Percentiles rank a stretch among this genome's conserved stretches.
phyloP scores from a whole-genome alignment of 1,140 invertebrate species.

The Leptinotarsa undecemlineata region DNA sequence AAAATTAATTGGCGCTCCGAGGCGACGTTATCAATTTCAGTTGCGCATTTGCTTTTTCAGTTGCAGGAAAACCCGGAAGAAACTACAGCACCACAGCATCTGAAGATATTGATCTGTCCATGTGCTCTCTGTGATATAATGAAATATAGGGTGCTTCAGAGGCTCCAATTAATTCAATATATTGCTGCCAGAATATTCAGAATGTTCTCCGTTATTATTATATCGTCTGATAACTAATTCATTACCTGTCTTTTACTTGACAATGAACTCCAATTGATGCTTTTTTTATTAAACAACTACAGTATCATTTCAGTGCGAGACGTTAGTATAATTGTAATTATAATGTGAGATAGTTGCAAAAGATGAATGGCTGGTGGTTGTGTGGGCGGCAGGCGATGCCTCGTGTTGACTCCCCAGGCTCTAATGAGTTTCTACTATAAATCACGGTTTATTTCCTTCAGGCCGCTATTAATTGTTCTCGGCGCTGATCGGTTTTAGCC shows the following conservation, averaged over 20 bases:
- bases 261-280: neutral
- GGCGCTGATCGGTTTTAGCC: neutral
- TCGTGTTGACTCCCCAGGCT: conserved; percentile 2
- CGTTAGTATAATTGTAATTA: neutral
- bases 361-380: neutral
- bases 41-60: too few relatives aligned
- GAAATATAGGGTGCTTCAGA: too few relatives aligned
- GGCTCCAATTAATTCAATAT: too few relatives aligned
- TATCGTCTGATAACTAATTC: neutral
- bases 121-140: too few relatives aligned
- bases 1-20: too few relatives aligned
- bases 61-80: too few relatives aligned
- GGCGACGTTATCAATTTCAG: too few relatives aligned
- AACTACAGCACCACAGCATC: too few relatives aligned
- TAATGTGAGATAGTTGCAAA: conserved; percentile 3
- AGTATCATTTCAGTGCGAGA: neutral
- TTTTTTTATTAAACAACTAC: neutral
- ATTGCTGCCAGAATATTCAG: too few relatives aligned
- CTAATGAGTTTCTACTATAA: conserved; percentile 6
- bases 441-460: neutral
- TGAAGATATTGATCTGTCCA: too few relatives aligned
- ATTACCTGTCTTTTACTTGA: neutral
- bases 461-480: conserved; percentile 1
- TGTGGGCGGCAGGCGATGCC: neutral
- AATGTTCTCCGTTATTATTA: too few relatives aligned